Evolutionary conservation across 2,113 vertebrate species (phyloP).

Genomic region (Notothenia coriiceps): DNA sequence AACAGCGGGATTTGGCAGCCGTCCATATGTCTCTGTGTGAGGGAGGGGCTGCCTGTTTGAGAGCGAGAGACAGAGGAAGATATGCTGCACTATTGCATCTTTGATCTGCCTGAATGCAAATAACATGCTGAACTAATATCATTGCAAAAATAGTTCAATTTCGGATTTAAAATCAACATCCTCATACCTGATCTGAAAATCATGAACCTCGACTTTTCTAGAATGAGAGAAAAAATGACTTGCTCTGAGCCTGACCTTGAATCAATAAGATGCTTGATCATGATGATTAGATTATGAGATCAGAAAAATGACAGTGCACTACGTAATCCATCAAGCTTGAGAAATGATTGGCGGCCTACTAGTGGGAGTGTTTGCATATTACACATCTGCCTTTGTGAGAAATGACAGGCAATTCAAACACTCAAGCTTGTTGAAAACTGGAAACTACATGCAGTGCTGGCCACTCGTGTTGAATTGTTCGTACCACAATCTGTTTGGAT

Average conservation of each 20-base stretch:
- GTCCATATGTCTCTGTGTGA: conserved; percentile 34
- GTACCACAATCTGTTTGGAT: conserved; percentile 23
- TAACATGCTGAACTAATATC: background rate
- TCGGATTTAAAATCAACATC: conserved; percentile 20
- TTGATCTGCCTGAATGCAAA: background rate
- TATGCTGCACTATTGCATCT: background rate
- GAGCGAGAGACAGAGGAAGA: conserved; percentile 20
- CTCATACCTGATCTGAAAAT: background rate
- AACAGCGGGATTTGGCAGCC: conserved; percentile 43
- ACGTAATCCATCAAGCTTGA: conserved; percentile 12
- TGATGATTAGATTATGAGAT: conserved; percentile 25
- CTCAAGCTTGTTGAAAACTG: background rate
- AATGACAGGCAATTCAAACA: background rate
- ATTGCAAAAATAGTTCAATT: background rate
- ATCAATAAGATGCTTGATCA: conserved; percentile 3
- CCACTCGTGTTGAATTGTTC: background rate
- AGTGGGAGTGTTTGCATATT: background rate
- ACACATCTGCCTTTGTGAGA: conserved; percentile 12
- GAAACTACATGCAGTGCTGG: background rate
- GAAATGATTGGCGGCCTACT: background rate
- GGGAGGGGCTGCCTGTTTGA: conserved; percentile 16
- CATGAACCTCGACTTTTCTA: background rate
- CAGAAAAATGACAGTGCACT: background rate
- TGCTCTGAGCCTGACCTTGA: conserved; percentile 29
- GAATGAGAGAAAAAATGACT: background rate